phyloP scores from a whole-genome alignment of 1,140 invertebrate species.

The Drosophila kikkawai region DNA sequence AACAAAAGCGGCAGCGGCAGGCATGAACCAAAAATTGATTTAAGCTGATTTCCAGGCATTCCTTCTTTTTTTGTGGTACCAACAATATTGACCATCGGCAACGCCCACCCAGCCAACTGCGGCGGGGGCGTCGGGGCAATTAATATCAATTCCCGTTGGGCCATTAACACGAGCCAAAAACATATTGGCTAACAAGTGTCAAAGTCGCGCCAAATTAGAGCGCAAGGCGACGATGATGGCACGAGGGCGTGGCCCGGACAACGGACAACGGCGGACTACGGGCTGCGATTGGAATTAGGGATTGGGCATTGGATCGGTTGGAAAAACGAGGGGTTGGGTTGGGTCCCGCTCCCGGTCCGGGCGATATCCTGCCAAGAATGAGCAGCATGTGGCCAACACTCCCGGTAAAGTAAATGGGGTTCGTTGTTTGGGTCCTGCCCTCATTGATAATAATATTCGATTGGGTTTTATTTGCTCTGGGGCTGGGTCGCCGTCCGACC shows the following conservation, averaged over 20 bases:
- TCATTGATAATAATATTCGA: slow-evolving; percentile 82
- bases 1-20: slow-evolving; percentile 20
- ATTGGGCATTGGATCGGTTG: slow-evolving; percentile 22
- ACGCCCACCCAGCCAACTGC: slow-evolving; percentile 43
- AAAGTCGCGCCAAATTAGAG: slow-evolving; percentile 81
- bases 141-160: slow-evolving; percentile 79
- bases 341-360: not conserved
- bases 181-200: slow-evolving; percentile 83
- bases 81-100: slow-evolving; percentile 49
- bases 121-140: slow-evolving; percentile 58
- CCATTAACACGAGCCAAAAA: slow-evolving; percentile 77
- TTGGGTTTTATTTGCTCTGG: slow-evolving; percentile 80
- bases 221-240: slow-evolving; percentile 65
- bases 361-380: slow-evolving; percentile 48
- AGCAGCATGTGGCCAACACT: slow-evolving; percentile 78
- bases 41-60: slow-evolving; percentile 71
- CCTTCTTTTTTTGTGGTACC: slow-evolving; percentile 12
- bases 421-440: slow-evolving; percentile 47
- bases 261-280: not conserved
- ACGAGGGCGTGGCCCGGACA: slow-evolving; percentile 37
- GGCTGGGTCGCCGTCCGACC: slow-evolving; percentile 52
- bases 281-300: slow-evolving; percentile 54
- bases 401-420: slow-evolving; percentile 59
- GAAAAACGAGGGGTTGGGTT: not conserved
- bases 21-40: slow-evolving; percentile 64